phyloP scores from a whole-genome alignment of 2,888 invertebrate species.

The Euproctis similis region DNA sequence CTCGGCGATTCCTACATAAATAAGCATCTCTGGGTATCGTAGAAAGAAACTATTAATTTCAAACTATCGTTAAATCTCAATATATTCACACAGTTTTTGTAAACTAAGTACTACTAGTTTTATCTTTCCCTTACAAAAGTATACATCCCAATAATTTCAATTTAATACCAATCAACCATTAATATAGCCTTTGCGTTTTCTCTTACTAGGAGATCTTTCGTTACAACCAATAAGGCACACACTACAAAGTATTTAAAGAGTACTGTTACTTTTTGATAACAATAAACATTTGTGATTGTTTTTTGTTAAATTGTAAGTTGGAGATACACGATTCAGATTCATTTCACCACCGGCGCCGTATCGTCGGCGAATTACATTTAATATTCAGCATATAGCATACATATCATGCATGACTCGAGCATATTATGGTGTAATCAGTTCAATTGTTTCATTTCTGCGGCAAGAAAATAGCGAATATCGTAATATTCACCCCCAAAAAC shows the following conservation, averaged over 20 bases:
- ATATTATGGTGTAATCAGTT: conserved; percentile 14
- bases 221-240: too few species aligned
- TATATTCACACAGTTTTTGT: too few species aligned
- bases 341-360: conserved; percentile 49
- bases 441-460: conserved; percentile 16
- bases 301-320: conserved; percentile 41
- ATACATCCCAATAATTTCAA: too few species aligned
- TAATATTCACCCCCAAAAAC: conserved; percentile 13
- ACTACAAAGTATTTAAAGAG: conserved; percentile 27
- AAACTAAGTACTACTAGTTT: too few species aligned
- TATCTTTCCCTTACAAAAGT: too few species aligned
- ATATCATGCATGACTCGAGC: conserved; percentile 40
- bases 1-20: too few species aligned
- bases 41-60: too few species aligned
- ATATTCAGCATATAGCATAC: conserved; percentile 58
- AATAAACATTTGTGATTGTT: conserved; percentile 40
- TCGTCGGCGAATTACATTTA: conserved; percentile 50
- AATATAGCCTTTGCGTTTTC: too few species aligned
- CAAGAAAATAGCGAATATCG: conserved; percentile 17
- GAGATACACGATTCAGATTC: conserved; percentile 49
- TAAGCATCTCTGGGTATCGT: too few species aligned
- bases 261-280: conserved; percentile 29
- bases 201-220: too few species aligned
- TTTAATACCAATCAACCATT: too few species aligned
- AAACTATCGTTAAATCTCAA: too few species aligned